Base-by-base conservation (phyloP, 1,140 invertebrate species). In the Drosophila pallidifrons region DNA sequence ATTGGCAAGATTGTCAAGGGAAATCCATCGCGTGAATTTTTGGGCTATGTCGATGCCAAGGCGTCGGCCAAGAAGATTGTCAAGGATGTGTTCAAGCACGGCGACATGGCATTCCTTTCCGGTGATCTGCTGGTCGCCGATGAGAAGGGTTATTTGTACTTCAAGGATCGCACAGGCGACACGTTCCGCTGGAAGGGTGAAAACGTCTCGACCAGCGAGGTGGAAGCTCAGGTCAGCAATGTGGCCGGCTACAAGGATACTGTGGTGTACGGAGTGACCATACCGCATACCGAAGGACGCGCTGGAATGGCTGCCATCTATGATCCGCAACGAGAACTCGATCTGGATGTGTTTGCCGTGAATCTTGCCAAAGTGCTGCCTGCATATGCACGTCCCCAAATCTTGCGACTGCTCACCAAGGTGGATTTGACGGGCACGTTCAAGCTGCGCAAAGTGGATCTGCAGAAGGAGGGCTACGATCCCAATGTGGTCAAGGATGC, bases 101-200 rank as follows among this genome's bases (percentile, higher is more conserved):
- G 98, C 64, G 98, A 99, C 92, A 94, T 95, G 30, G 98, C 96
- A 3, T 99, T 99, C 92, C 93, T 98, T 41, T 98, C 98, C 47
- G 97, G 97, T 96, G 99, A 99, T 93, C 96, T 99, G 76, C 93
- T 99, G 25, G 95, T 97, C 13, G 96, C 97, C 80, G 98, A 99
- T 92, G 96, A 98, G 80, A 95, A 97, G 49, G 99, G 99, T 5
- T 98, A 99, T 93, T 94, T 99, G 65, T 99, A 96, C 93, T 99
- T 99, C 93, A 97, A 97, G 88, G 98, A 99, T 91, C 95, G 99
- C 87, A 99, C 98, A 0, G 99, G 99, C 1, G 99, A 99, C 92
- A 99, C 98, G 8, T 99, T 98, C 94, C 95, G 98, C 57, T 98
- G 96, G 96, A 97, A 98, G 93, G 98, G 99, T 15, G 99, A 99